phyloP scores from a whole-genome alignment of 2,797 vertebrate species.

The Xiphorhynchus erythropygius region DNA sequence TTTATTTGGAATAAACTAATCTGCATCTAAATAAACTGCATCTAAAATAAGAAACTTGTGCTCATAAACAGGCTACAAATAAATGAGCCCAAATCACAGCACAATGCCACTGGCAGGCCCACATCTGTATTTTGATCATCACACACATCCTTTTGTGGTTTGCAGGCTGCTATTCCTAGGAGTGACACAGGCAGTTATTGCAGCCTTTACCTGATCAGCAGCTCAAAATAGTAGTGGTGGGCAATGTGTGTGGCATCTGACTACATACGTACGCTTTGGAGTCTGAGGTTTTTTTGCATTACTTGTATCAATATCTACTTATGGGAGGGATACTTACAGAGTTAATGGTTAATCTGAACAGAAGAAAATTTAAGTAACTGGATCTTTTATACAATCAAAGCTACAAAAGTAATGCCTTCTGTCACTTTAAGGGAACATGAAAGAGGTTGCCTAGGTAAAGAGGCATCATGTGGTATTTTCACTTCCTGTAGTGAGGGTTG shows the following conservation, averaged over 20 bases:
- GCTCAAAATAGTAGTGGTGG: neutral
- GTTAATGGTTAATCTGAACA: neutral
- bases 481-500: neutral
- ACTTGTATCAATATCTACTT: neutral
- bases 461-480: neutral
- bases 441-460: neutral
- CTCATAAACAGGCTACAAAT: neutral
- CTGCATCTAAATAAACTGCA: neutral
- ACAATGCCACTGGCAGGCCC: neutral
- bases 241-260: rapidly evolving
- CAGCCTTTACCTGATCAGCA: neutral
- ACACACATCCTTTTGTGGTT: neutral
- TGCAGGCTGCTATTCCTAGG: neutral
- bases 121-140: neutral
- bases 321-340: neutral
- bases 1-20: neutral
- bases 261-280: rapidly evolving
- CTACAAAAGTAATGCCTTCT: neutral
- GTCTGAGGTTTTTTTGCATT: neutral
- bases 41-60: neutral
- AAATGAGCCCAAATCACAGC: neutral
- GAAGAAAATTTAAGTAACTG: neutral
- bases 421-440: neutral
- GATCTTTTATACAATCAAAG: neutral
- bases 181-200: neutral